Evolutionary conservation across 2,888 invertebrate species (phyloP), one percentile per base, ranked within the genome.

Genomic region (Leptinotarsa peninsularis): DNA sequence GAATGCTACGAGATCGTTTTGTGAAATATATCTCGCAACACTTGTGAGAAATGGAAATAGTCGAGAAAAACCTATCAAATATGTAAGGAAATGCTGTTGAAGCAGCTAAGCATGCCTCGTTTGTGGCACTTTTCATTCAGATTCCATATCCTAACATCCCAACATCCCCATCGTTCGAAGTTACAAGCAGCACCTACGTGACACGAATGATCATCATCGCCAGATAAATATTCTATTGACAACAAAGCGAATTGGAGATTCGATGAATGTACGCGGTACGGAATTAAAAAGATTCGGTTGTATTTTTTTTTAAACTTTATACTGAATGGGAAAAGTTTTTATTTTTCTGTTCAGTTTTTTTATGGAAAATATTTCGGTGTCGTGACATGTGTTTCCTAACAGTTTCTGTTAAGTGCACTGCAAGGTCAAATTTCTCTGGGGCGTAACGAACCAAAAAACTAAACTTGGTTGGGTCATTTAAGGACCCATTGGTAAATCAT

Each of bases 101-200:
- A 84, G 84, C 83, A 82, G 83, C 83, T 85, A 85, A 85, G 83
- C 83, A 84, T 80, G 82, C 80, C 84, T 84, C 84, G 84, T 85
- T 84, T 85, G 82, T 81, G 83, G 84, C 83, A 85, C 84, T 85
- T 85, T 85, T 84, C 84, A 85, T 85, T 85, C 85, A 83, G 84
- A 85, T 85, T 85, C 85, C 84, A 84, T 84, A 84, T 84, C 71
- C 71, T 67, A 68, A 69, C 69, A 50, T 68, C 83, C 84, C 83
- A 84, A 83, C 84, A 83, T 82, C 84, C 82, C 83, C 84, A 82
- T 84, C 84, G 85, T 83, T 85, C 84, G 83, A 81, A 81, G 84
- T 84, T 85, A 85, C 85, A 86, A 84, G 85, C 85, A 84, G 85
- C 82, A 81, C 81, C 77, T 83, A 85, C 86, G 86, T 85, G 86